These are phyloP conservation scores for Dinomys branickii DNA, from an alignment of 2,113 vertebrate species.

Conservation along the genomic window DNA sequence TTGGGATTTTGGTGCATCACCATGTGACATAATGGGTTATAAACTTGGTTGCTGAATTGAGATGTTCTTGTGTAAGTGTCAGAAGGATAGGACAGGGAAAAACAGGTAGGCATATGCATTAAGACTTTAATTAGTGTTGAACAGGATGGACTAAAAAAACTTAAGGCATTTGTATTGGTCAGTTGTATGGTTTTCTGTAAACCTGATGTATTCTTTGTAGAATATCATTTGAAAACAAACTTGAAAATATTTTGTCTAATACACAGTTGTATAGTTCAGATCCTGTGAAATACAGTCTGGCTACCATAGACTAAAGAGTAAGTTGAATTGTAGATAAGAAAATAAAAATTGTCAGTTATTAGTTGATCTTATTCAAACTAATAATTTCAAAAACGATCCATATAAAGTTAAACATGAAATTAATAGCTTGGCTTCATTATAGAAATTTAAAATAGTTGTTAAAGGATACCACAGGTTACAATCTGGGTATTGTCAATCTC, in stretches of 20 bases:
- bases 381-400: conserved; percentile 51
- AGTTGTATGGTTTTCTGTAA: conserved; percentile 61
- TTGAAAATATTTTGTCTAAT: conserved; percentile 52
- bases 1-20: conserved; percentile 66
- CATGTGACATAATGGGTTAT: conserved; percentile 56
- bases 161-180: conserved; percentile 59
- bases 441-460: conserved; percentile 42
- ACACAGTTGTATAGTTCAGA: conserved; percentile 48
- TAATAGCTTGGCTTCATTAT: conserved; percentile 50
- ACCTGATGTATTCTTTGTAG: conserved; percentile 55
- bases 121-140: conserved; percentile 67
- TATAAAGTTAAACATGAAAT: conserved; percentile 67
- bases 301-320: conserved; percentile 16
- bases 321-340: conserved; percentile 22
- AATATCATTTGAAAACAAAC: conserved; percentile 42
- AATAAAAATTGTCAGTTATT: conserved; percentile 41
- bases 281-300: conserved; percentile 41
- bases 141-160: conserved; percentile 62
- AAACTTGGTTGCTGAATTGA: conserved; percentile 58
- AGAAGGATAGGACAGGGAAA: conserved; percentile 38
- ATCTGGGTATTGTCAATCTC: neutral
- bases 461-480: neutral
- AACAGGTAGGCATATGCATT: neutral
- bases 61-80: conserved; percentile 51
- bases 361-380: conserved; percentile 55